A percentile compares a stretch with the other conserved stretches of the same genome.
These are phyloP conservation scores for mouse (Mus musculus) DNA, from an alignment of 2,113 vertebrate species.

Conservation along the genomic window DNA sequence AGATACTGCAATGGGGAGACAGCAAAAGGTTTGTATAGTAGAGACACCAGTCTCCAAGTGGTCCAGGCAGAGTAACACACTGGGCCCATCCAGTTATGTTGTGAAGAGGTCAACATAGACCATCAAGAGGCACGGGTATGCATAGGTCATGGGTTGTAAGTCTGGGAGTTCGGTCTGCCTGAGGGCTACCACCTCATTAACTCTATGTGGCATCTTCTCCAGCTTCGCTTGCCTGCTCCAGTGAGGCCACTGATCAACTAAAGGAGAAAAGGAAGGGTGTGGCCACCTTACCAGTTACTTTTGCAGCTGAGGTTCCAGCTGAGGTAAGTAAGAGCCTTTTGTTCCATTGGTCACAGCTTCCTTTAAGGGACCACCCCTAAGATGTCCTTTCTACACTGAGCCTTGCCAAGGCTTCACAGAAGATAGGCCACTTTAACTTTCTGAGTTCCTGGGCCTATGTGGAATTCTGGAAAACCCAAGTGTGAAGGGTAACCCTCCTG, in stretches of 20 bases:
- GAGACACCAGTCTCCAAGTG: neutral
- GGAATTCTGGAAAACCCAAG: neutral
- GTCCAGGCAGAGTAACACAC: neutral
- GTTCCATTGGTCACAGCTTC: neutral
- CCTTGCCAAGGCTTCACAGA: neutral
- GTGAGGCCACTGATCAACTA: neutral
- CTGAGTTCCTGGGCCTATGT: neutral
- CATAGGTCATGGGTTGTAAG: neutral
- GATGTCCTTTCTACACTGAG: too few species aligned
- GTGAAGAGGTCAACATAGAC: neutral
- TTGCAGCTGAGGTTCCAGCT: conserved; percentile 56
- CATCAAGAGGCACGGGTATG: too few species aligned
- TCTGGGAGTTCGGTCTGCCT: neutral
- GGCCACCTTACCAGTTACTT: neutral
- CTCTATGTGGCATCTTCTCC: neutral
- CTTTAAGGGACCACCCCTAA: neutral
- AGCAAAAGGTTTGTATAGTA: neutral
- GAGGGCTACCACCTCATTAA: neutral
- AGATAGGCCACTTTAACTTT: neutral
- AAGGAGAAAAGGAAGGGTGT: neutral
- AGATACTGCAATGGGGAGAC: neutral
- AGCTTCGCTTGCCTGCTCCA: neutral
- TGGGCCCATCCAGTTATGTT: neutral
- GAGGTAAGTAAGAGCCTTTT: conserved; percentile 60
- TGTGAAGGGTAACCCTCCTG: neutral